A percentile compares a stretch with the other conserved stretches of the same genome.
phyloP scores from a whole-genome alignment of 2,113 vertebrate genomes.

The Dicerorhinus sumatrensis region DNA sequence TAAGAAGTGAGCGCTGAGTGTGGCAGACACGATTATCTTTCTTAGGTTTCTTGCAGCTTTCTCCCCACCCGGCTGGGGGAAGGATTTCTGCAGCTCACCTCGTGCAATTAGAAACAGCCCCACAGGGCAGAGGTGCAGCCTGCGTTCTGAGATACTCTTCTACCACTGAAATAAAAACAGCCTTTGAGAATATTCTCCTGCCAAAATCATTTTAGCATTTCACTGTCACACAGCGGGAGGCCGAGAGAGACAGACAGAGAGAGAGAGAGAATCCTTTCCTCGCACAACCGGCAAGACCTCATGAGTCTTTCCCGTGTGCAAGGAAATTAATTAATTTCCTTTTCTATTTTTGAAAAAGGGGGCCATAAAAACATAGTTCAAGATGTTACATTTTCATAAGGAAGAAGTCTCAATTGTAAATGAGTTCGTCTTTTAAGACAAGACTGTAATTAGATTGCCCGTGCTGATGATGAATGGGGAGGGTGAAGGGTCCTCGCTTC shows the following conservation, averaged over 20 bases:
- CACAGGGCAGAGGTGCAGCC: slow-evolving; percentile 88
- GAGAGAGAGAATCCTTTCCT: neutral
- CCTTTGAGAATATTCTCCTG: slow-evolving; percentile 86
- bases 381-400: slow-evolving; percentile 88
- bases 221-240: slow-evolving; percentile 83
- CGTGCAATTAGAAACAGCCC: slow-evolving; percentile 87
- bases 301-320: slow-evolving; percentile 80
- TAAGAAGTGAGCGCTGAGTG: slow-evolving; percentile 69
- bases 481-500: slow-evolving; percentile 82
- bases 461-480: slow-evolving; percentile 87
- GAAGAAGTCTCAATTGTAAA: slow-evolving; percentile 88
- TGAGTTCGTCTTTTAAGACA: slow-evolving; percentile 87
- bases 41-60: slow-evolving; percentile 79
- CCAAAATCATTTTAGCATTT: slow-evolving; percentile 89
- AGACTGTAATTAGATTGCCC: slow-evolving; percentile 89
- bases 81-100: slow-evolving; percentile 74
- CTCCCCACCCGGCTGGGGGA: slow-evolving; percentile 75
- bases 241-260: neutral
- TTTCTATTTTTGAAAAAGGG: slow-evolving; percentile 80
- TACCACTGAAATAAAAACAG: slow-evolving; percentile 87
- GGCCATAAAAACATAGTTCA: slow-evolving; percentile 85
- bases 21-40: slow-evolving; percentile 72
- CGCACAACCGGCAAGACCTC: slow-evolving; percentile 68
- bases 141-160: slow-evolving; percentile 88
- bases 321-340: slow-evolving; percentile 89